Evolutionary conservation across 2,113 vertebrate genomes (phyloP).

Genomic region (Cyanistes caeruleus): DNA sequence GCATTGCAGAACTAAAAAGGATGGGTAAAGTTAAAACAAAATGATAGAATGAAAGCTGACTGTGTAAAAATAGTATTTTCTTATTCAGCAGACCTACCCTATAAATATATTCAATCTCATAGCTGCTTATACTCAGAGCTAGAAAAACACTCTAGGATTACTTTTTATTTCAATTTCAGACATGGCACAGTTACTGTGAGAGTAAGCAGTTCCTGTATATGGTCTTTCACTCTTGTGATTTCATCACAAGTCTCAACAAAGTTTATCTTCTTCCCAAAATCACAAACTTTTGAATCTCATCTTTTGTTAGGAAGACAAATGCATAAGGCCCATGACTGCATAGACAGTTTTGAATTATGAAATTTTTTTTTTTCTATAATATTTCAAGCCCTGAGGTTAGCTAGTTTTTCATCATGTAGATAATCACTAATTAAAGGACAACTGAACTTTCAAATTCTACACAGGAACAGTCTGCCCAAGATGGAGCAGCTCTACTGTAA

Average conservation of each 20-base stretch:
- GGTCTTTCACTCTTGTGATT: background rate
- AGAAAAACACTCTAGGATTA: background rate
- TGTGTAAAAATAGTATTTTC: background rate
- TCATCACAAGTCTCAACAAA: background rate
- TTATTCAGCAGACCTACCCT: conserved; percentile 15
- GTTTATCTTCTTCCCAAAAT: background rate
- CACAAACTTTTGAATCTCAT: background rate
- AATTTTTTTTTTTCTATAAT: background rate
- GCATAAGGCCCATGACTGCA: background rate
- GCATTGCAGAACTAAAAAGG: conserved; percentile 37
- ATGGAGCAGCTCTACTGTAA: background rate
- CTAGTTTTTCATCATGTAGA: background rate
- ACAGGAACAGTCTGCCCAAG: background rate
- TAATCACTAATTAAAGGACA: background rate
- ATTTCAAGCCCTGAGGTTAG: background rate
- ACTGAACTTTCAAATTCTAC: background rate
- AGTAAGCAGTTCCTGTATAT: background rate
- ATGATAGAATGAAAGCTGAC: background rate
- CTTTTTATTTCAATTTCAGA: conserved; percentile 11
- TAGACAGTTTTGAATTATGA: background rate
- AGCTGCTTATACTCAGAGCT: background rate
- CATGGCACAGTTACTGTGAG: background rate
- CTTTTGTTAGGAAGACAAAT: background rate
- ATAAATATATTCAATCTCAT: background rate
- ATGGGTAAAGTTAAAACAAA: conserved; percentile 14